A percentile compares a stretch with the other conserved stretches of the same genome.
These are phyloP conservation scores for Oenanthe oenanthe DNA, from an alignment of 2,113 vertebrate genomes.

Conservation along the genomic window DNA sequence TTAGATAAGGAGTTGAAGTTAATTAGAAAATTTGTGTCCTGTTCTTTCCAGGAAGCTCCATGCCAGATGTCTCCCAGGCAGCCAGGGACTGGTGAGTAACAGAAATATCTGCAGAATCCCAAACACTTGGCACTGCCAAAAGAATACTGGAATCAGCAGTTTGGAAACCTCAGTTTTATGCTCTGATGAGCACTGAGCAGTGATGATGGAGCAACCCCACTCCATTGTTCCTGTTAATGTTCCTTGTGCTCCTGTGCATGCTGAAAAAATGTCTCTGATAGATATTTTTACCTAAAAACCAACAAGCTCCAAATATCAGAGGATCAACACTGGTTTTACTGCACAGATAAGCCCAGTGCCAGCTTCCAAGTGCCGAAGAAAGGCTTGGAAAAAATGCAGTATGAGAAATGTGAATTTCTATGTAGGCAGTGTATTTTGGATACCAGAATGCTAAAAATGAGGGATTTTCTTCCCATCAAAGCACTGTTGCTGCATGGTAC, in stretches of 20 bases:
- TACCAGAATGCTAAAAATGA: not conserved
- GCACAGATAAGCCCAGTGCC: not conserved
- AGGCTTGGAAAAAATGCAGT: not conserved
- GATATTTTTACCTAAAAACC: not conserved
- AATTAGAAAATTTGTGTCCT: not conserved
- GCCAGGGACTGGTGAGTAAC: slow-evolving; percentile 57
- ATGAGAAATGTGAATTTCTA: not conserved
- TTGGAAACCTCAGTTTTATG: not conserved
- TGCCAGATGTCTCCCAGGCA: slow-evolving; percentile 14
- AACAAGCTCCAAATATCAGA: not conserved
- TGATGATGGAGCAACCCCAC: not conserved
- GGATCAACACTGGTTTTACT: not conserved
- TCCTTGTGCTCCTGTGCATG: not conserved
- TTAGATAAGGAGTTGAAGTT: not conserved
- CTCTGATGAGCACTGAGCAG: not conserved
- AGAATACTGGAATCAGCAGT: not conserved
- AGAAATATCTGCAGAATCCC: not conserved
- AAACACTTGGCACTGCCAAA: not conserved
- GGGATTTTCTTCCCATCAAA: not conserved
- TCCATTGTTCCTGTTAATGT: not conserved
- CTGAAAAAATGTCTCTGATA: not conserved
- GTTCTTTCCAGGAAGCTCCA: slow-evolving; percentile 1
- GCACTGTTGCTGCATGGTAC: not conserved
- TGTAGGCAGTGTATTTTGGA: not conserved
- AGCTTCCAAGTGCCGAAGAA: not conserved